Evolutionary conservation across 2,888 invertebrate genomes (phyloP).

Genomic region (Lasioglossum vierecki): DNA sequence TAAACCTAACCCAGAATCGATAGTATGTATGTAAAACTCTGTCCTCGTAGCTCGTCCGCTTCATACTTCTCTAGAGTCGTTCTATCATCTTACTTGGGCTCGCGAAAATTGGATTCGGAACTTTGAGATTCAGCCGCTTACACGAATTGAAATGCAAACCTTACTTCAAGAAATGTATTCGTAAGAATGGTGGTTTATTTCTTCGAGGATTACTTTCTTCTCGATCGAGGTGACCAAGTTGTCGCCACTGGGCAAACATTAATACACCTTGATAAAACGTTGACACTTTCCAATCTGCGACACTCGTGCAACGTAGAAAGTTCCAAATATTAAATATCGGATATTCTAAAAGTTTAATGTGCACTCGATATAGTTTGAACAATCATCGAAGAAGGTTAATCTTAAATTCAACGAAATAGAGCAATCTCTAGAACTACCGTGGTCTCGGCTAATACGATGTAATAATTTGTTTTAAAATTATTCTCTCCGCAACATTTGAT

Average conservation of each 20-base stretch:
- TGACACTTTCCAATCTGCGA: background rate
- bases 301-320: background rate
- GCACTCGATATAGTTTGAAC: background rate
- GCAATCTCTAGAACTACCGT: background rate
- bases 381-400: background rate
- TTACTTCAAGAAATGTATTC: conserved; percentile 34
- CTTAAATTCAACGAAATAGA: background rate
- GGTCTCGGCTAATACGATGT: background rate
- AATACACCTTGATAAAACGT: conserved; percentile 21
- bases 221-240: background rate
- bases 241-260: background rate
- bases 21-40: conserved; percentile 6
- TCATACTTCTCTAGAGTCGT: conserved; percentile 20
- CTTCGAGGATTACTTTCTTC: conserved; percentile 22
- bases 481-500: background rate
- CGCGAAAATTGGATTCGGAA: conserved; percentile 47
- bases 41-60: background rate
- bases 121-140: conserved; percentile 31
- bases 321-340: background rate
- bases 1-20: conserved; percentile 4
- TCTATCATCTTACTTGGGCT: conserved; percentile 20
- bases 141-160: conserved; percentile 41
- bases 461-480: background rate
- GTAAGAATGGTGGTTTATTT: conserved; percentile 42
- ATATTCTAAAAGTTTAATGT: background rate